These are phyloP conservation scores for Pasiphila rectangulata DNA, from an alignment of 2,888 invertebrate species.

Conservation along the genomic window DNA sequence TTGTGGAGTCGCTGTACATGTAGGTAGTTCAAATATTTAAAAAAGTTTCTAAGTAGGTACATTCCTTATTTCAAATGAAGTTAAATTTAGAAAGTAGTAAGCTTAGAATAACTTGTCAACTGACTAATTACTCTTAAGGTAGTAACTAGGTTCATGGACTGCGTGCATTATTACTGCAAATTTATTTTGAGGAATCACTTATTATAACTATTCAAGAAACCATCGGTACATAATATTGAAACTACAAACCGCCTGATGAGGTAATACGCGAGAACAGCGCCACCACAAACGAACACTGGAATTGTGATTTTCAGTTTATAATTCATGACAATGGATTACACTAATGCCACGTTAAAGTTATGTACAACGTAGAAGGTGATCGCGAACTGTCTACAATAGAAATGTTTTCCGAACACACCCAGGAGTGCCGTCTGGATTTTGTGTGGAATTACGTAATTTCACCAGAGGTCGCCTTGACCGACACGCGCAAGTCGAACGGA, in stretches of 20 bases:
- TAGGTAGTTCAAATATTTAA: too few relatives aligned
- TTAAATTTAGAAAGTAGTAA: too few relatives aligned
- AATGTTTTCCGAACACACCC: conserved; percentile 74
- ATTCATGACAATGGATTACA: conserved; percentile 60
- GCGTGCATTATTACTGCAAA: too few relatives aligned
- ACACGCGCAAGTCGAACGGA: conserved; percentile 78
- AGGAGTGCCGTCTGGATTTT: conserved; percentile 60
- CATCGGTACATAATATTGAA: conserved; percentile 15
- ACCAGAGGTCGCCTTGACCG: conserved; percentile 76
- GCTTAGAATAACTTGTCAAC: too few relatives aligned
- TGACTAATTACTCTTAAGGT: too few relatives aligned
- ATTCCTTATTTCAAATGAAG: too few relatives aligned
- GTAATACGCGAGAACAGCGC: conserved; percentile 77
- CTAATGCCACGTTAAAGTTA: conserved; percentile 31
- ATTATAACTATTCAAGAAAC: too few relatives aligned
- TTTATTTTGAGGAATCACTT: too few relatives aligned
- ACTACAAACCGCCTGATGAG: conserved; percentile 77
- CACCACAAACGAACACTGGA: conserved; percentile 76
- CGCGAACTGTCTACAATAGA: conserved; percentile 55
- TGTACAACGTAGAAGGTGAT: conserved; percentile 49
- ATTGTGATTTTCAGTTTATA: conserved; percentile 76
- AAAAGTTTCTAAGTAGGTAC: too few relatives aligned
- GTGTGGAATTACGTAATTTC: conserved; percentile 77
- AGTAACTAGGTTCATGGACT: too few relatives aligned
- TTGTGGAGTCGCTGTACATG: too few relatives aligned